Percentiles rank a stretch among this genome's conserved stretches.
Evolutionary conservation across 2,888 invertebrate genomes (phyloP).

Genomic region (Drosophila setosimentum): DNA sequence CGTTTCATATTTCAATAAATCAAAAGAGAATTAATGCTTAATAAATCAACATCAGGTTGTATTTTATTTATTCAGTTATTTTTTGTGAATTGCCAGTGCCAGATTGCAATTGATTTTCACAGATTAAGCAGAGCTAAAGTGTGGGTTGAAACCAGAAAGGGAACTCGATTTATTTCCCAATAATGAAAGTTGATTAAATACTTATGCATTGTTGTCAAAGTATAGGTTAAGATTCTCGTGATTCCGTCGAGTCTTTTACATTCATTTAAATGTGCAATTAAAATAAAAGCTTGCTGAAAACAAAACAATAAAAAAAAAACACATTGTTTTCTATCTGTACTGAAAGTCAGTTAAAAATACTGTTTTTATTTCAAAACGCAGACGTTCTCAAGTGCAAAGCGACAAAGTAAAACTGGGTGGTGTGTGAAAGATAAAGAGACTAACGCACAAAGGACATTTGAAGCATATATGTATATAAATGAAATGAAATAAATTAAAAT

Average conservation of each 20-base stretch:
- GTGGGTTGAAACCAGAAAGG: not conserved
- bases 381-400: conserved; percentile 17
- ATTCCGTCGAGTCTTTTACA: not conserved
- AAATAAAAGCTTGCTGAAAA: conserved; percentile 57
- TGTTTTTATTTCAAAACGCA: conserved; percentile 73
- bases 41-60: not conserved
- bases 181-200: not conserved
- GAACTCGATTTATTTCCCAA: not conserved
- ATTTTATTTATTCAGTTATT: too few species aligned
- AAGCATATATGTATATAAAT: conserved; percentile 68
- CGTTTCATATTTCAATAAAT: not conserved
- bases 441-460: conserved; percentile 64
- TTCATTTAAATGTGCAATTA: conserved; percentile 58
- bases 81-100: too few species aligned
- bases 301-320: too few species aligned
- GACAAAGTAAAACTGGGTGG: not conserved
- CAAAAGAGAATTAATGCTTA: not conserved
- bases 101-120: not conserved
- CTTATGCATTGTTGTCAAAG: not conserved
- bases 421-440: not conserved
- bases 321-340: not conserved
- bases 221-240: not conserved
- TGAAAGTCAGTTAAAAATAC: conserved; percentile 48
- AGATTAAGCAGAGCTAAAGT: not conserved
- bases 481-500: conserved; percentile 79